Evolutionary conservation across 1,140 invertebrate species (phyloP).

Genomic region (Helicoverpa zea): DNA sequence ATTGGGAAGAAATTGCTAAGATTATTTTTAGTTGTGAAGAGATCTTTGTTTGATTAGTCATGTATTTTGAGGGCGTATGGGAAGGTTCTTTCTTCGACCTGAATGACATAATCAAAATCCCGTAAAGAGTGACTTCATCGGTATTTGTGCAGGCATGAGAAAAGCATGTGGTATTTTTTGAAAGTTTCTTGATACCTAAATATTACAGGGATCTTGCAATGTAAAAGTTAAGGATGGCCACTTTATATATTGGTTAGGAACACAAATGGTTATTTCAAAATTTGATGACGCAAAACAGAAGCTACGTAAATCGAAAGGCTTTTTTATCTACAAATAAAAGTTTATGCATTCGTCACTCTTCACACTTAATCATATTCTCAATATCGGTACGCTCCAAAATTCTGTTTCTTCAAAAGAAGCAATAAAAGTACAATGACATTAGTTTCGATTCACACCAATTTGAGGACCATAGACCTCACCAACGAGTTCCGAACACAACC

Average conservation of each 20-base stretch:
- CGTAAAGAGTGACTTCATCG: conserved; percentile 4
- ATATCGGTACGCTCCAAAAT: neutral
- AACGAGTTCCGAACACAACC: conserved; percentile 11
- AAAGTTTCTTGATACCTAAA: too few relatives aligned
- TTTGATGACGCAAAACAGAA: too few relatives aligned
- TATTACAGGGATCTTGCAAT: too few relatives aligned
- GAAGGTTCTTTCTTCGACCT: neutral
- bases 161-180: too few relatives aligned
- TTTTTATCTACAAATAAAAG: too few relatives aligned
- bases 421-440: conserved; percentile 14
- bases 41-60: neutral
- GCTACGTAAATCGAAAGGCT: too few relatives aligned
- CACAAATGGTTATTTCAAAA: too few relatives aligned
- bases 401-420: neutral
- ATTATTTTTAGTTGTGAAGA: neutral
- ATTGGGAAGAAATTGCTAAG: too few relatives aligned
- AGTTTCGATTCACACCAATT: neutral
- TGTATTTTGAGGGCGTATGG: neutral
- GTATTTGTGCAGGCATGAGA: conserved; percentile 7
- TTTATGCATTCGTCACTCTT: too few relatives aligned
- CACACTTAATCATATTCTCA: neutral
- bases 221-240: too few relatives aligned
- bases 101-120: conserved; percentile 13
- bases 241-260: too few relatives aligned
- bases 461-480: neutral